Base-by-base conservation (phyloP, 37 sponge, comb jelly and placozoan genomes). In the Spongia lamella region DNA sequence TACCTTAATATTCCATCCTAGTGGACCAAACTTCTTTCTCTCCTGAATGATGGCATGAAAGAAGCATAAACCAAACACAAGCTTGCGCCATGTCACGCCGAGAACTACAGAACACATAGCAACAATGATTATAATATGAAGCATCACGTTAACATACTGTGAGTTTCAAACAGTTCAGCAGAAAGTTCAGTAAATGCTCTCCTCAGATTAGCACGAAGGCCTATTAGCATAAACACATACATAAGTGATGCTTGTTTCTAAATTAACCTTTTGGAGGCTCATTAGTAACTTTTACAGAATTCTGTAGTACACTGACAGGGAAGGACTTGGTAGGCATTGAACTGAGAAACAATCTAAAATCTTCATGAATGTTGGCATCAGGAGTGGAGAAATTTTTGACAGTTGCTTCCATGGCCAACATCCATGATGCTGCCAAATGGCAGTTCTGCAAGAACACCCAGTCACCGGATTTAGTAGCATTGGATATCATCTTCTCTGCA, bases 401-500 rank as follows among this genome's bases (percentile, higher is more conserved):
- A 2, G 95, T 82, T 1, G 79, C 82, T 70, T 98, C 99, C 90
- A 98, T 88, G 19, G 85, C 81, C 72, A 86, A 82, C 99, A 98
- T 98, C 99, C 99, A 98, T 1, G 99, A 95, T 17, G 95, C 94
- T 40, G 99, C 96, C 57, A 98, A 62, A 75, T 98, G 99, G 56
- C 99, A 98, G 79, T 98, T 98, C 87, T 97, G 99, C 3, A 98
- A 76, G 83, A 98, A 98, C 5, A 98, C 87, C 99, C 99, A 98
- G 60, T 95, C 94, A 4, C 99, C 99, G 61, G 70, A 83, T 13
- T 62, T 67, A 19, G 68, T 90, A 15, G 99, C 99, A 56, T 63
- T 70, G 13, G 70, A 34, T 21, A 98, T 92, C 87, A 98, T 77
- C 29, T 82, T 95, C 75, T 92, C 96, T 39, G 99, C 99, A 38